These are phyloP conservation scores for Diadumene lineata DNA, from an alignment of 92 coral and sea anemone genomes.

Conservation along the genomic window DNA sequence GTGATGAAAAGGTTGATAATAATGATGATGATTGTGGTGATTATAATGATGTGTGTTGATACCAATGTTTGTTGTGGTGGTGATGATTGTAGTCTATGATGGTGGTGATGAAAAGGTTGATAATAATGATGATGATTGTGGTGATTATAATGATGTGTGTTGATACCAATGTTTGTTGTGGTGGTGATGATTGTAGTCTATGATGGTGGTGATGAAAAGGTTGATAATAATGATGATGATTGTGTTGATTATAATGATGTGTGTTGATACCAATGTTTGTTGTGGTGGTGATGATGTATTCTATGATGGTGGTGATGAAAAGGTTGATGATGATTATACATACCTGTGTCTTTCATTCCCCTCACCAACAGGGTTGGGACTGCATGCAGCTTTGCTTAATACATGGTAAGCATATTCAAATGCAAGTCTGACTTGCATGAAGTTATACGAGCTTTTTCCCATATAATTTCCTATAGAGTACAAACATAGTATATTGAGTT, in stretches of 20 bases:
- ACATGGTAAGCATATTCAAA: slow-evolving; percentile 67
- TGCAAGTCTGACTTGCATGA: slow-evolving; percentile 84
- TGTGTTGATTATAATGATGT: neutral
- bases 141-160: too few relatives aligned
- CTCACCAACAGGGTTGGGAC: slow-evolving; percentile 45
- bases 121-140: neutral
- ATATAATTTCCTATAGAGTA: slow-evolving; percentile 78
- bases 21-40: neutral
- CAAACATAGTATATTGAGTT: too few relatives aligned
- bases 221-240: neutral
- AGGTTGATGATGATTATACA: neutral
- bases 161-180: neutral
- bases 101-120: neutral
- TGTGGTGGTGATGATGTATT: neutral
- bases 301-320: neutral
- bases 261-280: neutral
- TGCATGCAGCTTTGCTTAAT: slow-evolving; percentile 54
- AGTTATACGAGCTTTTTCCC: slow-evolving; percentile 91
- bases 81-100: neutral
- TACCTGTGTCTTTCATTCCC: slow-evolving; percentile 47
- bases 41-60: neutral
- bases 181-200: neutral
- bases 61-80: neutral
- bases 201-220: neutral
- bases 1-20: neutral